These are phyloP conservation scores for Tachycineta bicolor DNA, from an alignment of 2,113 vertebrate species.

Conservation along the genomic window DNA sequence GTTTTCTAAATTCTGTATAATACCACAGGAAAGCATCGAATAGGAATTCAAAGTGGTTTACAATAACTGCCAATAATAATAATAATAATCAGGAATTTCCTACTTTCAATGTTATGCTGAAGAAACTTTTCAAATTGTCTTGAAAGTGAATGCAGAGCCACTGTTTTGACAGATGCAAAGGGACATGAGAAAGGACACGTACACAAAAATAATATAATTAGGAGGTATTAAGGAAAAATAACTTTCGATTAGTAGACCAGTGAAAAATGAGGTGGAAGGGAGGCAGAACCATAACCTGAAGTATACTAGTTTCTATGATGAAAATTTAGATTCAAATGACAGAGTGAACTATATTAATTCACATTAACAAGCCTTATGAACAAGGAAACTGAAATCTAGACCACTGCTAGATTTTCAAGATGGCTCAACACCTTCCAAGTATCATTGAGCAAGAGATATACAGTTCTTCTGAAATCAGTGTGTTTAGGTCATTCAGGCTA, in stretches of 20 bases:
- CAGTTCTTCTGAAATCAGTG: neutral
- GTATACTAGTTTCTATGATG: neutral
- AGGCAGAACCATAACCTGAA: neutral
- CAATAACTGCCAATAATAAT: neutral
- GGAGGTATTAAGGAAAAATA: neutral
- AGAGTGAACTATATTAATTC: neutral
- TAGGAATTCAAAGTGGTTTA: neutral
- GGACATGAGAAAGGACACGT: neutral
- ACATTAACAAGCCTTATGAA: neutral
- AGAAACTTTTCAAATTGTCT: neutral
- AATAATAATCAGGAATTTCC: neutral
- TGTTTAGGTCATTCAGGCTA: accelerated
- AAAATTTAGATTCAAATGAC: neutral
- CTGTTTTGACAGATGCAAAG: neutral
- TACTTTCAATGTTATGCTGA: neutral
- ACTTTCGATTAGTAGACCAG: neutral
- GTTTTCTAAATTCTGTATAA: neutral
- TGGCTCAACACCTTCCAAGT: neutral
- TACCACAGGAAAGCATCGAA: neutral
- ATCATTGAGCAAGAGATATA: neutral
- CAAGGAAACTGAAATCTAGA: neutral
- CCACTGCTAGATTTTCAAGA: neutral
- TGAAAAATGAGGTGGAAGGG: neutral
- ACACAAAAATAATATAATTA: neutral
- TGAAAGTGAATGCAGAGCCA: neutral